Evolutionary conservation across 2,797 vertebrate species (phyloP), one percentile per base, ranked within the genome.

Genomic region (Amniataba percoides): DNA sequence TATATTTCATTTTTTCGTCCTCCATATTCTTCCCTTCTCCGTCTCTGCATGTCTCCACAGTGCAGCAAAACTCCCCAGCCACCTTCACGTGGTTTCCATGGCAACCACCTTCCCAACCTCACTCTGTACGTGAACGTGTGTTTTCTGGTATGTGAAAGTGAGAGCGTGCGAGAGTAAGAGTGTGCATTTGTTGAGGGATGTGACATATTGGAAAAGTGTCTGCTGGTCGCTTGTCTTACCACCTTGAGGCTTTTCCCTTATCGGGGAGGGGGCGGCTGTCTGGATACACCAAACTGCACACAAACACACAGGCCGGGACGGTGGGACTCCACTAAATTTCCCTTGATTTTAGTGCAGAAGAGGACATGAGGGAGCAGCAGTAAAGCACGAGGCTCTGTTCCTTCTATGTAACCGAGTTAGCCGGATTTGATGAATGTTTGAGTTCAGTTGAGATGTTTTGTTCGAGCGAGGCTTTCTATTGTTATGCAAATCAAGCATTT

Each of bases 31-130:
- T 25, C 53, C 14, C 16, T 9, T 71, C 48, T 71, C 62, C 39
- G 19, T 75, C 34, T 82, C 51, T 66, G 56, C 6, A n/a, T 7
- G 53, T 87, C 75, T 82, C 77, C 12, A 60, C 42, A 61, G 70
- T 15, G 58, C 81, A 71, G 69, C 61, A 49, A 80, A 71, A 86
- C 78, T 86, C 74, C 72, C 71, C 73, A 75, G 60, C 79, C 70
- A 78, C 85, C 77, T 76, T 87, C 64, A 53, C 78, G 66, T 0
- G 74, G 86, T 90, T 87, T 80, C 82, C 71, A 87, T 75, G 34
- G 88, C 11, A 83, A 84, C 87, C 53, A 34, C 74, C 40, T 7
- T 45, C 59, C 66, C 34, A 46, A 31, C 74, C 52, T 74, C 45
- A 64, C 67, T 63, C 57, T 71, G 61, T 58, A 39, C 14, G 13